phyloP scores from a whole-genome alignment of 2,888 invertebrate genomes.

The Venustoraphidia nigricollis region DNA sequence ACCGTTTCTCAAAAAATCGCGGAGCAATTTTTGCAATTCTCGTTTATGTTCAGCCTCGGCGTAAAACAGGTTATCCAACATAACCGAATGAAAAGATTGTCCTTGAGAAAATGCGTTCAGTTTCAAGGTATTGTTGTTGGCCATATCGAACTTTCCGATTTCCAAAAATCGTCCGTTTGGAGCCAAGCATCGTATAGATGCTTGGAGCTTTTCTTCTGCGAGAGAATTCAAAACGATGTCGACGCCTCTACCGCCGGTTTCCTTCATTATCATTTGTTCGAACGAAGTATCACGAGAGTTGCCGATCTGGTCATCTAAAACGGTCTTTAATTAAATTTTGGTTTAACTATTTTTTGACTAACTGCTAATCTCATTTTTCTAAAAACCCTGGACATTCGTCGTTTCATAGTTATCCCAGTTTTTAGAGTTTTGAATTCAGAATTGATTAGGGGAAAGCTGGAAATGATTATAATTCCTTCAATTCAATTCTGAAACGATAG shows the following conservation, averaged over 20 bases:
- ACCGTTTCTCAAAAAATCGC: slow-evolving; percentile 42
- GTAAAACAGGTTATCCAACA: slow-evolving; percentile 37
- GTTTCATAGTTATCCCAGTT: no score
- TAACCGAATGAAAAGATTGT: slow-evolving; percentile 59
- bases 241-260: slow-evolving; percentile 77
- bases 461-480: no score
- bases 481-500: no score
- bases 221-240: slow-evolving; percentile 84
- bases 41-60: slow-evolving; percentile 29
- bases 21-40: slow-evolving; percentile 37
- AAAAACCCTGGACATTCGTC: no score
- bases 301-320: slow-evolving; percentile 51
- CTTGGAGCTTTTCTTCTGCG: slow-evolving; percentile 77
- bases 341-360: no score
- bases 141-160: slow-evolving; percentile 74
- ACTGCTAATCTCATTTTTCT: no score
- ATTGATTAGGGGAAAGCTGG: no score
- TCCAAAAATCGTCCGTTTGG: slow-evolving; percentile 57
- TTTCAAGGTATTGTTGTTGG: slow-evolving; percentile 43
- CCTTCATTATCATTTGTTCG: slow-evolving; percentile 64
- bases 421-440: no score
- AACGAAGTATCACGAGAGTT: slow-evolving; percentile 79
- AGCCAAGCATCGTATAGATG: slow-evolving; percentile 45
- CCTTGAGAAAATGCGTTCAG: slow-evolving; percentile 56
- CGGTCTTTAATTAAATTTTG: slow-evolving; percentile 29